phyloP scores from a whole-genome alignment of 2,113 vertebrate genomes.

The Muntiacus reevesi region DNA sequence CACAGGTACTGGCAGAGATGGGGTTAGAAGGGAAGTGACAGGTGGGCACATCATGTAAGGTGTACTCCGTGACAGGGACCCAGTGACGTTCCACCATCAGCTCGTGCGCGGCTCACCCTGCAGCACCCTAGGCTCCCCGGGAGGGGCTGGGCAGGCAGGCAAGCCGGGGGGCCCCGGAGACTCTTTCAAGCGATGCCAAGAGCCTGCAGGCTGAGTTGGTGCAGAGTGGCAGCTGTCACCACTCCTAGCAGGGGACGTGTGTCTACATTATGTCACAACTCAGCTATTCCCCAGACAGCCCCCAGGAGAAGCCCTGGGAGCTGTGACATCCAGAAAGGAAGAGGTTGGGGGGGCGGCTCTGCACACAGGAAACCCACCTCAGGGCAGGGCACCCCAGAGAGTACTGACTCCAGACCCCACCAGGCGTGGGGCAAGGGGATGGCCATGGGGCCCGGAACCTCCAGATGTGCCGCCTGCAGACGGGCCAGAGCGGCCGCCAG shows the following conservation, averaged over 20 bases:
- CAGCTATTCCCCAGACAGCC: conserved; percentile 73
- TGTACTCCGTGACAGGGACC: background rate
- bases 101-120: too few species aligned
- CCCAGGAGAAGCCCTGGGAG: conserved; percentile 65
- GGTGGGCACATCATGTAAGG: background rate
- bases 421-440: fast-evolving
- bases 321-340: conserved; percentile 47
- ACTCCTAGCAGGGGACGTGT: conserved; percentile 63
- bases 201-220: conserved; percentile 45
- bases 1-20: background rate
- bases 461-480: conserved; percentile 33
- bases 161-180: background rate
- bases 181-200: conserved; percentile 64
- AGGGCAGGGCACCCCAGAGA: background rate
- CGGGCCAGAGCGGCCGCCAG: background rate
- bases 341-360: background rate
- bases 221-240: conserved; percentile 78
- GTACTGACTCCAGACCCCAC: background rate
- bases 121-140: background rate
- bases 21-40: background rate
- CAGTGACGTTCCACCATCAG: background rate
- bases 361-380: background rate
- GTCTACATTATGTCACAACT: conserved; percentile 73
- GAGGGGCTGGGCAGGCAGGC: background rate
- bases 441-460: background rate